These are phyloP conservation scores for Sparus aurata DNA, from an alignment of 2,797 vertebrate species.

Conservation along the genomic window DNA sequence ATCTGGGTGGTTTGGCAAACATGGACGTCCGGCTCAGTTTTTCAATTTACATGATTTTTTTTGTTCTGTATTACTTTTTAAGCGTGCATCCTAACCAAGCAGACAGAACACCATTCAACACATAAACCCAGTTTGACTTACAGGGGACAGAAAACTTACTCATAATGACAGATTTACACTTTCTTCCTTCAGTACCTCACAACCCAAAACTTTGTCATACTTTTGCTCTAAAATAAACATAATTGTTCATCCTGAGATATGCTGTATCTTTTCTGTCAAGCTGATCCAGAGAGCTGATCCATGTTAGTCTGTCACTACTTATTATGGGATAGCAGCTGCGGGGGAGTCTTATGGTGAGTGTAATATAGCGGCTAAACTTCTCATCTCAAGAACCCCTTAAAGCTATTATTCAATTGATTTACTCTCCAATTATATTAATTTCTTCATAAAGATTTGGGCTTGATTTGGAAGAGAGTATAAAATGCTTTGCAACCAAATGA, in stretches of 20 bases:
- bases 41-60: neutral
- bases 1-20: neutral
- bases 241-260: constrained; percentile 3
- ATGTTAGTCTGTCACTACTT: neutral
- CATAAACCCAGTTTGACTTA: neutral
- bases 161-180: neutral
- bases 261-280: constrained; percentile 52
- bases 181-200: neutral
- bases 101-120: neutral
- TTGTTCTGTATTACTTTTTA: too few species aligned
- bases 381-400: neutral
- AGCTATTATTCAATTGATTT: neutral
- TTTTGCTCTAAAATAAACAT: neutral
- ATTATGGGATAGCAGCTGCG: neutral
- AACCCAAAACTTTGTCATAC: neutral
- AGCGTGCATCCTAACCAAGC: neutral
- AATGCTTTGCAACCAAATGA: neutral
- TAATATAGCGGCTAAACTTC: neutral
- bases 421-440: too few species aligned
- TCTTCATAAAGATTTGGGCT: neutral
- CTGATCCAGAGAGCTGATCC: neutral
- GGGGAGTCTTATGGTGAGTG: too few species aligned
- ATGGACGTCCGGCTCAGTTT: neutral
- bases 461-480: neutral
- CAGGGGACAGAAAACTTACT: neutral